phyloP scores from a whole-genome alignment of 1,140 invertebrate genomes.

The Thaumatotibia leucotreta region DNA sequence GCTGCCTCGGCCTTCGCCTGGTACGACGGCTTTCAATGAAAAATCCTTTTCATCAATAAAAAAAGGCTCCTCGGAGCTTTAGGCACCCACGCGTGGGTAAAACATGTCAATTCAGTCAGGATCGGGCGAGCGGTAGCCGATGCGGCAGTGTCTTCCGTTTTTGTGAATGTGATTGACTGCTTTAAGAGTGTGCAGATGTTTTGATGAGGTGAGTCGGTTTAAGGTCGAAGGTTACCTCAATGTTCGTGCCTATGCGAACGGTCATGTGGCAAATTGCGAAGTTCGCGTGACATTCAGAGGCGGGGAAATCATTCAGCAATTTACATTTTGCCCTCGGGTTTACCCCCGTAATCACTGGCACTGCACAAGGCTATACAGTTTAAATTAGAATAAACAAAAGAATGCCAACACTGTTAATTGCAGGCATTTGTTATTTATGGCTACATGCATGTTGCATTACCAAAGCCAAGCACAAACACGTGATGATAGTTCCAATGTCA shows the following conservation, averaged over 20 bases:
- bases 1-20: slow-evolving; percentile 41
- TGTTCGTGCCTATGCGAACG: slow-evolving; percentile 31
- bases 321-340: slow-evolving; percentile 17
- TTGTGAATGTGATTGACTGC: slow-evolving; percentile 45
- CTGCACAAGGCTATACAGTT: neutral
- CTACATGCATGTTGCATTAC: neutral
- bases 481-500: neutral
- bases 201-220: slow-evolving; percentile 64
- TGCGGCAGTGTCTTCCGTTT: slow-evolving; percentile 61
- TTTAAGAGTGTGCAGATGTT: slow-evolving; percentile 53
- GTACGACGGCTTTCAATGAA: slow-evolving; percentile 23
- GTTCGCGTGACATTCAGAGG: slow-evolving; percentile 40
- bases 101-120: slow-evolving; percentile 58
- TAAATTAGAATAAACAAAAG: slow-evolving; percentile 14
- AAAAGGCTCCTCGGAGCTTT: slow-evolving; percentile 40
- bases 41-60: slow-evolving; percentile 56
- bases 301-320: slow-evolving; percentile 31
- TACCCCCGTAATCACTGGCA: slow-evolving; percentile 9
- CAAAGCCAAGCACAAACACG: neutral
- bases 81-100: slow-evolving; percentile 34
- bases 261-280: slow-evolving; percentile 38
- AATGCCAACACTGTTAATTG: slow-evolving; percentile 15
- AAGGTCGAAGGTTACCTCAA: slow-evolving; percentile 59
- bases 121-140: slow-evolving; percentile 26
- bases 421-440: neutral